These are phyloP conservation scores for Acridotheres tristis DNA, from an alignment of 2,797 vertebrate genomes.

Conservation along the genomic window DNA sequence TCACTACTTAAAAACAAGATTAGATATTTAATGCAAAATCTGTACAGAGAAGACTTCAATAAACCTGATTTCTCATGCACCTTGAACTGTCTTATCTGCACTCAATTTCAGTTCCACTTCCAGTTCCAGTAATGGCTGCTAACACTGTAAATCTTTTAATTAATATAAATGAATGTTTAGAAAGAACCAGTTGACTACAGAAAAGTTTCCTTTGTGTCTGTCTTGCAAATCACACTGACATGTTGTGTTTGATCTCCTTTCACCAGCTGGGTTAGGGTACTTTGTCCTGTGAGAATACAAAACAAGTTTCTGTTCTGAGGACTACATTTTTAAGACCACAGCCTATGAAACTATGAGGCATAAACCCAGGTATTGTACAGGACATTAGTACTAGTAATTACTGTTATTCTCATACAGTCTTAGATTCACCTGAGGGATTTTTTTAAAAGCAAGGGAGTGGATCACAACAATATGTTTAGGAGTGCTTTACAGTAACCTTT, in stretches of 20 bases:
- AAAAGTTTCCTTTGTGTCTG: neutral
- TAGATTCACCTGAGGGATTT: neutral
- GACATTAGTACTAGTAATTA: neutral
- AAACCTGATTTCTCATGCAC: constrained; percentile 7
- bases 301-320: neutral
- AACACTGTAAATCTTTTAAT: neutral
- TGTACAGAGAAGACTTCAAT: neutral
- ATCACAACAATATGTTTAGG: neutral
- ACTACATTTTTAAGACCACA: neutral
- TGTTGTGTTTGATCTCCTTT: neutral
- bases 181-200: neutral
- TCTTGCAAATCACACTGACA: neutral
- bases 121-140: neutral
- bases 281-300: neutral
- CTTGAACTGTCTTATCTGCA: neutral
- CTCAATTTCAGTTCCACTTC: neutral
- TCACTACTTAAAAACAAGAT: neutral
- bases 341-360: neutral
- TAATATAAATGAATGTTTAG: neutral
- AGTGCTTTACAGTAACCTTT: neutral
- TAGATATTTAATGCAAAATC: neutral
- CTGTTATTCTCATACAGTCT: neutral
- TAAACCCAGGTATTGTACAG: neutral
- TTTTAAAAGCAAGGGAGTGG: neutral
- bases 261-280: neutral